These are phyloP conservation scores for Botrylloides violaceus DNA, from an alignment of 23 tunicate genomes.

Conservation along the genomic window DNA sequence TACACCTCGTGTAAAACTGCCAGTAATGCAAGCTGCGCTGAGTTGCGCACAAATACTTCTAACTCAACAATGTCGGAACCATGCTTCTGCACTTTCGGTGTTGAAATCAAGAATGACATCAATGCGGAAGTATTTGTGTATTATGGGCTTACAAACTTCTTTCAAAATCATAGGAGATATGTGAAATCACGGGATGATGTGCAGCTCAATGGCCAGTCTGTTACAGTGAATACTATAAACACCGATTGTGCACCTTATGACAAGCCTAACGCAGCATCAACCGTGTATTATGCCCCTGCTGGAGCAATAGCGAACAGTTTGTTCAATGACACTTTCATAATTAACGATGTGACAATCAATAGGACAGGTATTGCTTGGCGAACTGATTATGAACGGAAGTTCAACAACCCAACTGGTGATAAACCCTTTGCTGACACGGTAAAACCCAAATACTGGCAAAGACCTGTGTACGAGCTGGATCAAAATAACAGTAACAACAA, in stretches of 20 bases:
- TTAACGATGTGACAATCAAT: slow-evolving; percentile 18
- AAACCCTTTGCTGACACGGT: slow-evolving; percentile 26
- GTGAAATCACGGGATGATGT: slow-evolving; percentile 87
- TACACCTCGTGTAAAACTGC: slow-evolving; percentile 55
- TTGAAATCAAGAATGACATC: slow-evolving; percentile 19
- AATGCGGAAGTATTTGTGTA: slow-evolving; percentile 54
- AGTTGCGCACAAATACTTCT: background rate
- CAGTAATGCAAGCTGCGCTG: background rate
- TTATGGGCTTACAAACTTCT: slow-evolving; percentile 86
- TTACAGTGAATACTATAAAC: slow-evolving; percentile 14
- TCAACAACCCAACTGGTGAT: slow-evolving; percentile 71
- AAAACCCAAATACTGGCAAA: slow-evolving; percentile 72
- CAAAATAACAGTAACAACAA: slow-evolving; percentile 26
- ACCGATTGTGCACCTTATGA: slow-evolving; percentile 56
- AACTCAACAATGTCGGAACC: background rate
- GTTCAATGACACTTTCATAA: slow-evolving; percentile 73
- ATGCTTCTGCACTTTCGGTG: slow-evolving; percentile 18
- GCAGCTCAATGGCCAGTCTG: slow-evolving; percentile 63
- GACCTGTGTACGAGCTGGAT: slow-evolving; percentile 54
- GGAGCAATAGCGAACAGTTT: slow-evolving; percentile 97
- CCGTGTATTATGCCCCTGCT: slow-evolving; percentile 60
- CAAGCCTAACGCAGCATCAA: background rate
- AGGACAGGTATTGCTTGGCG: slow-evolving; percentile 84
- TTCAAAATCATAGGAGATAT: slow-evolving; percentile 93
- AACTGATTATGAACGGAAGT: slow-evolving; percentile 68